phyloP scores from a whole-genome alignment of 37 sponge, comb jelly and placozoan species.

The Theonella swinhoei region DNA sequence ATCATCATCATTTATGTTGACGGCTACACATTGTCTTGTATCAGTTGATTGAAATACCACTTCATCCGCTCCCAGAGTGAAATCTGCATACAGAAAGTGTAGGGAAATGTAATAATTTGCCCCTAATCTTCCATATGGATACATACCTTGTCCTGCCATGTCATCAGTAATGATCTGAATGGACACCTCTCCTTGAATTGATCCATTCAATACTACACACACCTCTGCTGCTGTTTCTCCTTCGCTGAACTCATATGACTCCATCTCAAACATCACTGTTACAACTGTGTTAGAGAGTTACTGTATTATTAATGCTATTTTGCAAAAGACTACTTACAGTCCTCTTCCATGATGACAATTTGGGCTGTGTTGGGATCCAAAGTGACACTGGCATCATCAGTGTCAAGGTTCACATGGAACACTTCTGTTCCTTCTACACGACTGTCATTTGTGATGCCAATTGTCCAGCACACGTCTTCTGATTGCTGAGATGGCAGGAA shows the following conservation, averaged over 20 bases:
- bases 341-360: neutral
- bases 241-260: neutral
- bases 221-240: neutral
- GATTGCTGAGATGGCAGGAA: no score
- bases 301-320: no score
- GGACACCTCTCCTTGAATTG: neutral
- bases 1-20: neutral
- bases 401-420: conserved; percentile 5
- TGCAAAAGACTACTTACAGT: neutral
- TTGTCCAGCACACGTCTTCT: no score
- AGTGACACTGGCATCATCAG: neutral
- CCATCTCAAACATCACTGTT: neutral
- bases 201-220: neutral
- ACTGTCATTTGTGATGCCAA: neutral
- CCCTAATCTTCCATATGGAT: no score
- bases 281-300: neutral
- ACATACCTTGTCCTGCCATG: neutral
- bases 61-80: neutral
- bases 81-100: neutral
- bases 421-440: neutral
- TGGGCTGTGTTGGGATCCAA: neutral
- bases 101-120: neutral
- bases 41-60: neutral
- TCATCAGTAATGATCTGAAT: neutral
- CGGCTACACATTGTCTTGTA: neutral